These are phyloP conservation scores for Drosophila kokeensis DNA, from an alignment of 2,888 invertebrate genomes.

Conservation along the genomic window DNA sequence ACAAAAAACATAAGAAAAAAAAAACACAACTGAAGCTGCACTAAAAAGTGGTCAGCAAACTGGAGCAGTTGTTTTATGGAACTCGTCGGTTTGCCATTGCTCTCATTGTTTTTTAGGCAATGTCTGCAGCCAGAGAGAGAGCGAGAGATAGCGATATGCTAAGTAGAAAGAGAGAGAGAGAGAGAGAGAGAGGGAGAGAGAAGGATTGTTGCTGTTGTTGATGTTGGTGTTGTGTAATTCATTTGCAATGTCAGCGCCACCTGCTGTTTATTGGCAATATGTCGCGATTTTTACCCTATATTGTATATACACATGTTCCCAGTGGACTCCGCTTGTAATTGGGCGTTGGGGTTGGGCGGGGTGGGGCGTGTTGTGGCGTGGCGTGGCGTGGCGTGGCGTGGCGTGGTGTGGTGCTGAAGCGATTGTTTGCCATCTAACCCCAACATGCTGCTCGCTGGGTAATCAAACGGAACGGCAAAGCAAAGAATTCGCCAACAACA, in stretches of 20 bases:
- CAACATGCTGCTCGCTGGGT: conserved; percentile 33
- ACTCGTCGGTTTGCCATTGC: conserved; percentile 10
- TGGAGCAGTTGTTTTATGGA: conserved; percentile 60
- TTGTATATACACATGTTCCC: conserved; percentile 44
- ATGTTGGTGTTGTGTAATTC: conserved; percentile 36
- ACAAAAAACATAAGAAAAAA: conserved; percentile 16
- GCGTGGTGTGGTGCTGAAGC: neutral
- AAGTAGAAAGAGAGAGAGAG: neutral
- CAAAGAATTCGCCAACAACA: conserved; percentile 15
- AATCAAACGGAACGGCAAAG: conserved; percentile 40
- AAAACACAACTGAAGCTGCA: conserved; percentile 27
- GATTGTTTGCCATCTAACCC: conserved; percentile 43
- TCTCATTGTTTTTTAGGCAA: conserved; percentile 14
- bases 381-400: neutral
- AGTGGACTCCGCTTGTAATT: conserved; percentile 45
- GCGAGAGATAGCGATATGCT: neutral
- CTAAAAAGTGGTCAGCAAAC: conserved; percentile 74
- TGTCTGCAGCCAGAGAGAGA: neutral
- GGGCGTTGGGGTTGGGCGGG: conserved; percentile 3
- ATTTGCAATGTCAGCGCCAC: conserved; percentile 68
- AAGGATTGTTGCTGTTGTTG: neutral
- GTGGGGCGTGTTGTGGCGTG: neutral
- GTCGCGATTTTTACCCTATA: conserved; percentile 65
- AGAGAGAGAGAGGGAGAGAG: neutral
- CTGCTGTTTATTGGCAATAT: conserved; percentile 78